Evolutionary conservation across 2,888 invertebrate species (phyloP).

Genomic region (Meloe dianella): DNA sequence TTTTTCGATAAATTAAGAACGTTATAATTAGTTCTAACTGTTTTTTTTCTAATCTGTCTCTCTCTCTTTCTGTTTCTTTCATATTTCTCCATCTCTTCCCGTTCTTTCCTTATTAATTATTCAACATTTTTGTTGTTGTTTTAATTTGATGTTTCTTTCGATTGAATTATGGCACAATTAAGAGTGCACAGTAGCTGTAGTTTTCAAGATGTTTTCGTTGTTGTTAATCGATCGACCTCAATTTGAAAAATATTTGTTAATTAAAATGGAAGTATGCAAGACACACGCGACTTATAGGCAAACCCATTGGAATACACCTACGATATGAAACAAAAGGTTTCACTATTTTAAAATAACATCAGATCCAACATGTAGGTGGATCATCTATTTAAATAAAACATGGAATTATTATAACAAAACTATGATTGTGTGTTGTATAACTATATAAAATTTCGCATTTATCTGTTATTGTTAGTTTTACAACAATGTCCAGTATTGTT

Average conservation of each 20-base stretch:
- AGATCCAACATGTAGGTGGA: conserved; percentile 8
- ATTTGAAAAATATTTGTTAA: conserved; percentile 16
- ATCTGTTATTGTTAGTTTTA: neutral
- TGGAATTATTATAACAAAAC: neutral
- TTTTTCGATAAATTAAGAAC: conserved; percentile 24
- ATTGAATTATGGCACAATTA: conserved; percentile 9
- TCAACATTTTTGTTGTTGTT: neutral
- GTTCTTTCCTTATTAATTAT: neutral
- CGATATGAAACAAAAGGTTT: conserved; percentile 7
- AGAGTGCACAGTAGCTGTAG: conserved; percentile 16
- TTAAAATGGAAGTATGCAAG: conserved; percentile 21
- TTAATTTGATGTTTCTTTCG: too few species aligned
- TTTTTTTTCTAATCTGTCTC: neutral
- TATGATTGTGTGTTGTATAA: neutral
- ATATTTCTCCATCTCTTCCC: neutral
- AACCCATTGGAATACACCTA: conserved; percentile 3
- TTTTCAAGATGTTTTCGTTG: conserved; percentile 17
- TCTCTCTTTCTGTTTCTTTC: neutral
- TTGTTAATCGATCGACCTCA: conserved; percentile 22
- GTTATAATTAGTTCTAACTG: conserved; percentile 25
- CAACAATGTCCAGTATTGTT: conserved; percentile 10
- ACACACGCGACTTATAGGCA: conserved; percentile 27
- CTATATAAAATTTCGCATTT: neutral
- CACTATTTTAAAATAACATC: neutral
- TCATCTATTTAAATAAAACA: conserved; percentile 5